These are phyloP conservation scores for roundworm (Caenorhabditis elegans) DNA, from an alignment of 1,140 invertebrate genomes.

Conservation along the genomic window DNA sequence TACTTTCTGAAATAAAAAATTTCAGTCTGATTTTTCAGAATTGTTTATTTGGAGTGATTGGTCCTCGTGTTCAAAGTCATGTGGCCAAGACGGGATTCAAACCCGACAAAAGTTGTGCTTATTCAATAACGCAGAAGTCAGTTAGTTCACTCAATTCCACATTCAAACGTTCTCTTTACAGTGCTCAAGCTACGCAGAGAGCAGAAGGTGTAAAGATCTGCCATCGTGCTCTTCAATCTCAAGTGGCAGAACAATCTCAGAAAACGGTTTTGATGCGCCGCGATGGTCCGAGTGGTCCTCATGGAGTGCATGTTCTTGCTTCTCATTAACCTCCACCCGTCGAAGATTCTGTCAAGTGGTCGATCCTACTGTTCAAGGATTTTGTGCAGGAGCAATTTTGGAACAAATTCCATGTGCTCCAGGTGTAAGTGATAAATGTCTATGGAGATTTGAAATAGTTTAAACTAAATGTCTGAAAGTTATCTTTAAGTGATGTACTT, in stretches of 20 bases:
- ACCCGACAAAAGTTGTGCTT: not conserved
- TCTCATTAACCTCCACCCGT: conserved; percentile 58
- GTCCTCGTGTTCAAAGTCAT: conserved; percentile 48
- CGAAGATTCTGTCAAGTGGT: conserved; percentile 60
- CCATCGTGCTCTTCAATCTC: not conserved
- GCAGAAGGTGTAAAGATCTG: conserved; percentile 42
- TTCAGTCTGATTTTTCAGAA: not conserved
- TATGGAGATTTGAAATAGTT: not conserved
- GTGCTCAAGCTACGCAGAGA: conserved; percentile 34
- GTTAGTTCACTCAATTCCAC: not conserved
- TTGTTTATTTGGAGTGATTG: conserved; percentile 49
- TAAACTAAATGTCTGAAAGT: too few relatives aligned
- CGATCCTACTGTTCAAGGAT: conserved; percentile 57
- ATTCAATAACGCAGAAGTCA: not conserved
- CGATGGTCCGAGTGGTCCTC: conserved; percentile 57
- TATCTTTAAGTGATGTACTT: too few relatives aligned
- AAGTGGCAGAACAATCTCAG: not conserved
- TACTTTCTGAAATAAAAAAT: too few relatives aligned
- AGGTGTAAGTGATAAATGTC: not conserved
- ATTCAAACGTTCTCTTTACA: not conserved
- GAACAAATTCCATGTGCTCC: conserved; percentile 59
- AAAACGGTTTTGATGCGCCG: conserved; percentile 39
- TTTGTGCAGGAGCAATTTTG: conserved; percentile 59
- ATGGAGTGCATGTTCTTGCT: conserved; percentile 59
- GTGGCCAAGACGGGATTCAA: conserved; percentile 43